Base-by-base conservation (phyloP, 1,140 invertebrate species). In the Drosophila serrata region DNA sequence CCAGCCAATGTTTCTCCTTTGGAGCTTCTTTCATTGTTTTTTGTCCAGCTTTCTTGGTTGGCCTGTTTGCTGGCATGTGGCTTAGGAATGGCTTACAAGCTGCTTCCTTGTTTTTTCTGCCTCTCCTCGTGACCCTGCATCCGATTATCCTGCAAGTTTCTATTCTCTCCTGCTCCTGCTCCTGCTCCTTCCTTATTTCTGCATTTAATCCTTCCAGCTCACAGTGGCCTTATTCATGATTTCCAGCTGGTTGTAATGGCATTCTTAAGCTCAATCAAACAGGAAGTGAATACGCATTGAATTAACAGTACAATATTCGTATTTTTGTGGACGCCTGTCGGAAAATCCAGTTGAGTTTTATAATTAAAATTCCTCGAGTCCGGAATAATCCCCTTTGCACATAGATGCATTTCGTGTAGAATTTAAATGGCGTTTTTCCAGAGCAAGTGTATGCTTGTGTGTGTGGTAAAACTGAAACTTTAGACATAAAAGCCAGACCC, bases 401-500 rank as follows among this genome's bases (percentile, higher is more conserved):
- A 37, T 70, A 73, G 56, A 39, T 74, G 68, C 46, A 61, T 31
- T 51, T 19, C 55, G 33, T 19, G 37, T 37, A 73, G 55, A 73
- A 74, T 74, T 74, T 73, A 74, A 74, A 74, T 74, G 70, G 51
- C 56, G 22, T 46, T 73, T 45, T 27, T 45, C 24, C 12, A 22
- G 51, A 40, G 17, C 17, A 27, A 33, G 46, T 29, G 24, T 24
- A 56, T 31, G 29, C 61, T 48, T 39, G 39, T 24, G 68, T 31
- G 29, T 73, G 56, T 39, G 39, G 24, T 33, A 31, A 33, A 74
- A 86, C 58, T 75, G 75, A 81, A 86, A 87, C 64, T 82, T 86
- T 82, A 81, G 79, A 86, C 82, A 87, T 79, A 87, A 81, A 87
- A 75, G 82, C 53, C 75, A 56, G 59, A 57, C 49, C 48, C 56